Evolutionary conservation across 2,113 vertebrate species (phyloP).

Genomic region (Ctenodactylus gundi): DNA sequence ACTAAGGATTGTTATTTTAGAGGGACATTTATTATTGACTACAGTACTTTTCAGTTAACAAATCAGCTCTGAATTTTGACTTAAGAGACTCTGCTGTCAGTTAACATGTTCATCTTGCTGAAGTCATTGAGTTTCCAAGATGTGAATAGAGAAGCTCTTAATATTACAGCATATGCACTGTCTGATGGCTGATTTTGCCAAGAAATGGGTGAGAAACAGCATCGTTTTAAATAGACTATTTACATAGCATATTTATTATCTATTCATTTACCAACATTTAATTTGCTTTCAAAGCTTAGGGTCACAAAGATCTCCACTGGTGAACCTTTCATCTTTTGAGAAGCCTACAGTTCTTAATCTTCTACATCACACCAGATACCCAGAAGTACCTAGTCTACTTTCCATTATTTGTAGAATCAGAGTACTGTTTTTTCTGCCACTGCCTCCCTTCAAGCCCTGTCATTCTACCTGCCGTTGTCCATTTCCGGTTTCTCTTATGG

Average conservation of each 20-base stretch:
- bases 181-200: conserved; percentile 29
- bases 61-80: conserved; percentile 33
- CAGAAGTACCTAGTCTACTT: fast-evolving
- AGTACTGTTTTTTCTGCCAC: background rate
- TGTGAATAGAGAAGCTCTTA: background rate
- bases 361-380: background rate
- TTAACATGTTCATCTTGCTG: conserved; percentile 33
- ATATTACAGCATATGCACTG: background rate
- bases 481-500: background rate
- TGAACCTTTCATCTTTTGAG: background rate
- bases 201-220: background rate
- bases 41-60: conserved; percentile 54
- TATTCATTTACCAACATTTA: too few species aligned
- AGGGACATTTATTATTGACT: conserved; percentile 28
- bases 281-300: background rate
- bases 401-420: background rate
- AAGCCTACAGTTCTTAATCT: background rate
- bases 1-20: conserved; percentile 1
- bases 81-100: background rate
- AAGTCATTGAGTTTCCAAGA: conserved; percentile 42
- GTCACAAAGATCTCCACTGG: background rate
- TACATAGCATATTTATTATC: too few species aligned
- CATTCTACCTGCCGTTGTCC: background rate
- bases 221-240: background rate
- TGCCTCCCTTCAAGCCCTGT: background rate